A percentile compares a stretch with the other conserved stretches of the same genome.
These are phyloP conservation scores for Otolemur garnettii DNA, from an alignment of 2,113 vertebrate species.

Conservation along the genomic window DNA sequence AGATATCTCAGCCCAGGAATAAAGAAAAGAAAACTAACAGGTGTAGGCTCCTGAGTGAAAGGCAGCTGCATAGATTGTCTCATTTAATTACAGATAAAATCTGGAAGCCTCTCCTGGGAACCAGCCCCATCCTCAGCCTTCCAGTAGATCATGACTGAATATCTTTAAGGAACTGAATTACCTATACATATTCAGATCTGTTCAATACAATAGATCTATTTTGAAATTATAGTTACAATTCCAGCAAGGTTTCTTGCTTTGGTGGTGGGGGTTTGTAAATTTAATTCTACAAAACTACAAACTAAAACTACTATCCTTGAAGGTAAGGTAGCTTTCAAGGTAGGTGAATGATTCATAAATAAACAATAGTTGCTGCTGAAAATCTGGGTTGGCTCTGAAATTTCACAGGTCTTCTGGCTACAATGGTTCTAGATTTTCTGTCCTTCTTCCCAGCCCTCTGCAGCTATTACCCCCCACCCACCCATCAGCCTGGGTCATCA, in stretches of 20 bases:
- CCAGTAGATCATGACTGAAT: background rate
- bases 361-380: background rate
- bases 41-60: background rate
- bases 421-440: background rate
- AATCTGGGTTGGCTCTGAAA: background rate
- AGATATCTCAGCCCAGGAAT: background rate
- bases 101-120: background rate
- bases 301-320: background rate
- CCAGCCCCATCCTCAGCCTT: background rate
- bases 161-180: background rate
- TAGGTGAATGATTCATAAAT: background rate
- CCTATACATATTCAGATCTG: too few relatives aligned
- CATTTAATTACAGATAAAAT: background rate
- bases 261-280: background rate
- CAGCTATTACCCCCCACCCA: background rate
- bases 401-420: background rate
- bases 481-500: background rate
- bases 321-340: background rate
- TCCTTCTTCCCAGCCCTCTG: background rate
- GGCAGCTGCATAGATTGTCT: too few relatives aligned
- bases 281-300: background rate
- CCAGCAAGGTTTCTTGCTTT: background rate
- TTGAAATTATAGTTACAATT: background rate
- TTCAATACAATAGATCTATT: background rate
- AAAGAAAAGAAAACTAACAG: background rate